Conservation (phyloP, 2,113 vertebrate species). For the Zapornia atra region DNA sequence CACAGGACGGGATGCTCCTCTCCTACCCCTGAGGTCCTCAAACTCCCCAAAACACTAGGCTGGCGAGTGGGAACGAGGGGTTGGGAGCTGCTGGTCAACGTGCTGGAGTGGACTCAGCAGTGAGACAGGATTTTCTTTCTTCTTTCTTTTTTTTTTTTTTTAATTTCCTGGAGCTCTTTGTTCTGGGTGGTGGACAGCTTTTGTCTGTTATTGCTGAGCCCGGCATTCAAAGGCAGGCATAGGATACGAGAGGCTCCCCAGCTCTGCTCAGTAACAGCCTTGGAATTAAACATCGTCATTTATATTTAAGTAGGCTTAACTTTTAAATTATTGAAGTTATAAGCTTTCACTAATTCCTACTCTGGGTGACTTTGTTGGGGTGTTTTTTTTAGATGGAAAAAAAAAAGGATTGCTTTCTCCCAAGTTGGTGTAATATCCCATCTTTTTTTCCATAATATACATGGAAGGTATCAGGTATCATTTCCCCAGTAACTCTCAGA, state of each 20-base stretch:
- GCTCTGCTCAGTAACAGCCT: conserved; percentile 71
- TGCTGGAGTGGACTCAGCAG: neutral
- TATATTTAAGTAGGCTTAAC: conserved; percentile 71
- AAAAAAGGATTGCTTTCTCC: conserved; percentile 14
- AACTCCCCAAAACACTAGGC: neutral
- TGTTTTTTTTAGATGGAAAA: neutral
- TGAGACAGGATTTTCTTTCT: conserved; percentile 20
- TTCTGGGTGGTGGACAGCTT: conserved; percentile 77
- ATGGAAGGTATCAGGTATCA: conserved; percentile 32
- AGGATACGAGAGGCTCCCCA: conserved; percentile 56
- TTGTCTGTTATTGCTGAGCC: conserved; percentile 77
- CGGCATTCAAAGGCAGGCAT: conserved; percentile 51
- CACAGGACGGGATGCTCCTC: neutral
- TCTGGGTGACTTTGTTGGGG: neutral
- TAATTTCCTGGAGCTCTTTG: conserved; percentile 78
- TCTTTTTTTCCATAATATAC: conserved; percentile 43
- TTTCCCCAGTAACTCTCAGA: conserved; percentile 10
- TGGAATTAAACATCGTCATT: conserved; percentile 63
- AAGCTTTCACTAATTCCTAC: conserved; percentile 62
- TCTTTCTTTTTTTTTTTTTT: conserved; percentile 35
- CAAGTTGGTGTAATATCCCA: conserved; percentile 34
- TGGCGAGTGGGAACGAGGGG: neutral
- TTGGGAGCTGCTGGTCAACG: neutral
- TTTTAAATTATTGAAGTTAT: conserved; percentile 72
- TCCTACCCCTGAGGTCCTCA: neutral